A percentile compares a stretch with the other conserved stretches of the same genome.
Conservation (phyloP, 2,888 invertebrate species). For the Suillia variegata region DNA sequence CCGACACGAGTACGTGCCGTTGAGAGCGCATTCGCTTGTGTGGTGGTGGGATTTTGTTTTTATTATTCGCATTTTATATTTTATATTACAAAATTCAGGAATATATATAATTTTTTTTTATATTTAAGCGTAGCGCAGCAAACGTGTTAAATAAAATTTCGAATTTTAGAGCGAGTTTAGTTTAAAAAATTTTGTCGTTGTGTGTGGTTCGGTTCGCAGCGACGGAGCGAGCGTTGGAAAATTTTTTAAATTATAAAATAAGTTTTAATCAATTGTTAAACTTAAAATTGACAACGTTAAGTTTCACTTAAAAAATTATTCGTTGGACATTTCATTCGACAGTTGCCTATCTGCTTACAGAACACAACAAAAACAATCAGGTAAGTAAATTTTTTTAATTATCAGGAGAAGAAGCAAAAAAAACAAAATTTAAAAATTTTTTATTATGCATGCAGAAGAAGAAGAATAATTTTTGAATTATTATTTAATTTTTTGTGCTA, state of each 20-base stretch:
- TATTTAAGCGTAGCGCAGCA: conserved; percentile 30
- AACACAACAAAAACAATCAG: not conserved
- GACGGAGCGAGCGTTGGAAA: not conserved
- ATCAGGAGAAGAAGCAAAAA: too few relatives aligned
- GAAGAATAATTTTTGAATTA: not conserved
- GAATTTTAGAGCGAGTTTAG: conserved; percentile 40
- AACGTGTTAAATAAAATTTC: conserved; percentile 28
- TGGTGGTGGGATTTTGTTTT: conserved; percentile 21
- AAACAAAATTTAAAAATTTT: not conserved
- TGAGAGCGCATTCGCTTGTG: conserved; percentile 1
- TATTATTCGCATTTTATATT: conserved; percentile 15
- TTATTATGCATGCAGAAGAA: not conserved
- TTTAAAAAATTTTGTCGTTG: conserved; percentile 39
- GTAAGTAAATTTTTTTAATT: not conserved
- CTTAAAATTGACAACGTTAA: too few relatives aligned
- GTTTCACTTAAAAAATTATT: too few relatives aligned
- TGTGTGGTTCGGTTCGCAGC: conserved; percentile 29
- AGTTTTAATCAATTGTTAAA: too few relatives aligned
- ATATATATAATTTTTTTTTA: conserved; percentile 18
- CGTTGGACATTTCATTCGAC: too few relatives aligned
- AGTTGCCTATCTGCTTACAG: too few relatives aligned
- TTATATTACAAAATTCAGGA: conserved; percentile 21
- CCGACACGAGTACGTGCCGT: not conserved
- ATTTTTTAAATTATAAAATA: too few relatives aligned
- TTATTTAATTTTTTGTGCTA: not conserved